Base-by-base conservation (phyloP, 2,797 vertebrate species). In the Setipinna tenuifilis region DNA sequence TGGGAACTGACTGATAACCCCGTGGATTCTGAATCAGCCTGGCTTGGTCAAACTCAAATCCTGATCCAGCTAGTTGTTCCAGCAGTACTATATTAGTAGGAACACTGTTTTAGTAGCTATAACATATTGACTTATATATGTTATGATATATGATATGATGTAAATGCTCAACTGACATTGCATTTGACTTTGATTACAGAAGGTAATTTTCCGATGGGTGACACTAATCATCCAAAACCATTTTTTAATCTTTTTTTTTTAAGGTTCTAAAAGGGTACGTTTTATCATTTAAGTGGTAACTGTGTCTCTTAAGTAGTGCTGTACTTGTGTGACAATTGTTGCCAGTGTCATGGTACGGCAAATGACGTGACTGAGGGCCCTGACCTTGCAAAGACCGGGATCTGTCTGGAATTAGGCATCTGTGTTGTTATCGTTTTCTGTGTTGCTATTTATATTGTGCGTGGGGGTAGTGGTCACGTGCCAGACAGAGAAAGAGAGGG, bases 321-420 rank as follows among this genome's bases (percentile, higher is more conserved):
- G 28, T 17, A 17, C 31, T 17, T 17, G 6, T 21, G 17, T 17
- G 19, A 41, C 14, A 71, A 44, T 21, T 59, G 28, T 71, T 28
- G 23, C 50, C 50, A 54, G 68, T 35, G 68, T 75, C 14, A 28
- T 5, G 3, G 68, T 16, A 59, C 19, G 19, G 58, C 12, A 17
- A 75, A 28, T 28, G 68, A 16, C 28, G 68, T 12, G 12, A 35
- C 44, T 16, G 83, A 54, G 61, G 44, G 57, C 48, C 12, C 41
- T 81, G 71, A 86, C 35, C 16, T 11, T 19, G 35, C 41, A 83
- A 80, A 11, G 57, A 35, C 41, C 35, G 57, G 23, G 82, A 84
- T 68, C 58, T 87, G 84, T 87, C 84, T 87, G 81, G 28, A 84
- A 75, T 81, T 61, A 59, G 57, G 50, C 7, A 9, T 11, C 86